Conservation (phyloP, 2,888 invertebrate species). For the Drosophila pegasa region DNA sequence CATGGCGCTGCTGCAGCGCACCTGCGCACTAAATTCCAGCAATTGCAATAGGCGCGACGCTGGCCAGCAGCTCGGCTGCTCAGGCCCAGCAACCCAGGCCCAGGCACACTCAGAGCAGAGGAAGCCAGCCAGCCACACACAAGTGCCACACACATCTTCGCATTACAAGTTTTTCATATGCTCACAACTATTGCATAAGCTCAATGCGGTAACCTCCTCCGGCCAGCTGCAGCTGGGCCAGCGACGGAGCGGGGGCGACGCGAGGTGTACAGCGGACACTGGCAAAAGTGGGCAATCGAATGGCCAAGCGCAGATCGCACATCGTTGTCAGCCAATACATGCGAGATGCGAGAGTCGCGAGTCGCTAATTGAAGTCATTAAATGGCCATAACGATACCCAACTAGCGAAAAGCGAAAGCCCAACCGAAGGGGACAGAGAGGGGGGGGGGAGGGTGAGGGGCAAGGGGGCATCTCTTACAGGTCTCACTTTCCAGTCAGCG, state of each 20-base stretch:
- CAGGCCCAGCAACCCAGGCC: constrained; percentile 26
- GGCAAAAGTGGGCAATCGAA: constrained; percentile 54
- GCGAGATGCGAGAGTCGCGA: constrained; percentile 39
- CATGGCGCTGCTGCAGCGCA: constrained; percentile 43
- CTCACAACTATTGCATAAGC: constrained; percentile 63
- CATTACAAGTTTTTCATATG: constrained; percentile 58
- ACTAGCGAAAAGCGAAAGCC: constrained; percentile 34
- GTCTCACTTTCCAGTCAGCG: constrained; percentile 42
- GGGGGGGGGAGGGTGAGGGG: not conserved
- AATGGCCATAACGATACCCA: constrained; percentile 53
- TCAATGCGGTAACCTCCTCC: constrained; percentile 69
- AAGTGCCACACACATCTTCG: constrained; percentile 53
- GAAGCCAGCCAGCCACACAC: constrained; percentile 54
- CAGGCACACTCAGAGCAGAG: constrained; percentile 13
- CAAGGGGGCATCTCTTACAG: not conserved
- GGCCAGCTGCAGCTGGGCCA: constrained; percentile 13
- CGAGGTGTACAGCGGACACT: constrained; percentile 10
- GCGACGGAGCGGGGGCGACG: not conserved
- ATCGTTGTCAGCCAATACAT: constrained; percentile 75
- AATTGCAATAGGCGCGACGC: constrained; percentile 21
- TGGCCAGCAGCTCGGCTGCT: constrained; percentile 15
- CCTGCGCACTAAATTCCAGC: constrained; percentile 59
- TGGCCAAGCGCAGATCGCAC: constrained; percentile 63
- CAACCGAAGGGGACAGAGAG: constrained; percentile 12
- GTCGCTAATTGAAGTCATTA: constrained; percentile 76